A percentile compares a stretch with the other conserved stretches of the same genome.
Conservation (phyloP, 2,888 invertebrate genomes). For the Gisinianus flammeolus region DNA sequence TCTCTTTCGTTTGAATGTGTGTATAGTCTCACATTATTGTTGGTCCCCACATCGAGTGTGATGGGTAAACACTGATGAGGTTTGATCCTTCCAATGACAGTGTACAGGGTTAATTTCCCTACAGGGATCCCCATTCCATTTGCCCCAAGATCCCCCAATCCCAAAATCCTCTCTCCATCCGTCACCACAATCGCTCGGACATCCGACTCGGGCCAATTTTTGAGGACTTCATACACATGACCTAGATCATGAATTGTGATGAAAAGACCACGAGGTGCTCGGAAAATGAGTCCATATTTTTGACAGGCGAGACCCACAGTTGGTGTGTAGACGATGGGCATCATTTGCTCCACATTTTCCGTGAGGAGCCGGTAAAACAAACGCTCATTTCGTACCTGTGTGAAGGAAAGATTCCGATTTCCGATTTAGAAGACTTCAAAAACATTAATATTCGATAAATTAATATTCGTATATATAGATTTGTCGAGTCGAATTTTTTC, state of each 20-base stretch:
- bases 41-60: conserved; percentile 92
- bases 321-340: conserved; percentile 96
- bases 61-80: conserved; percentile 95
- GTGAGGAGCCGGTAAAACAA: conserved; percentile 90
- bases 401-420: no score
- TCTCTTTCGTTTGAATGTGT: not conserved
- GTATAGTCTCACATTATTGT: no score
- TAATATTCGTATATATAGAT: no score
- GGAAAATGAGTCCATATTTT: conserved; percentile 90
- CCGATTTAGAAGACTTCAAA: not conserved
- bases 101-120: conserved; percentile 95
- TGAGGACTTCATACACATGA: conserved; percentile 89
- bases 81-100: conserved; percentile 94
- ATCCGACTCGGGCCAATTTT: conserved; percentile 90
- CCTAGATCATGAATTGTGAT: conserved; percentile 96
- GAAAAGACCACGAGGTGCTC: conserved; percentile 88
- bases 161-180: conserved; percentile 98
- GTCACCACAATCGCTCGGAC: conserved; percentile 92
- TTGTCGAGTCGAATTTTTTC: no score
- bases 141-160: conserved; percentile 95
- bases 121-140: conserved; percentile 99
- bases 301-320: conserved; percentile 98
- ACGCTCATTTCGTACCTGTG: conserved; percentile 91
- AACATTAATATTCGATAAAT: not conserved
- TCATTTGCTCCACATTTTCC: conserved; percentile 86